Evolutionary conservation across 1,140 invertebrate species (phyloP).

Genomic region (Diachasmimorpha longicaudata): DNA sequence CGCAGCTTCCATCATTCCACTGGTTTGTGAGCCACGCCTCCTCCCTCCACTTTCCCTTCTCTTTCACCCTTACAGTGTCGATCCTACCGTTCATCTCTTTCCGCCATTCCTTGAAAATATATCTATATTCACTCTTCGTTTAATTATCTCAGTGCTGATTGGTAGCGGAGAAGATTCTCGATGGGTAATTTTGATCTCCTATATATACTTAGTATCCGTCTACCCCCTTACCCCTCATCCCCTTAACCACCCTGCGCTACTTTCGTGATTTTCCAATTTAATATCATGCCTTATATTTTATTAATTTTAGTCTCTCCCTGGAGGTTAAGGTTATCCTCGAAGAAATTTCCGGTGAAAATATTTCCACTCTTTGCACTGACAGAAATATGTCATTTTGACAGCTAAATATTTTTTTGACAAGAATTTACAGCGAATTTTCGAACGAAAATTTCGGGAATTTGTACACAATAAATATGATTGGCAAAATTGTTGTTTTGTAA

Average conservation of each 20-base stretch:
- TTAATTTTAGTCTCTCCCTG: not conserved
- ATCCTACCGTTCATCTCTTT: constrained; percentile 50
- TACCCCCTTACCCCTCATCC: constrained; percentile 18
- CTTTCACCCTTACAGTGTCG: constrained; percentile 28
- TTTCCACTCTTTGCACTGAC: too few relatives aligned
- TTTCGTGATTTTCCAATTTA: not conserved
- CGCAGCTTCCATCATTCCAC: constrained; percentile 54
- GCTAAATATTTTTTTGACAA: too few relatives aligned
- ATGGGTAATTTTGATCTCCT: constrained; percentile 56
- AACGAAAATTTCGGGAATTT: too few relatives aligned
- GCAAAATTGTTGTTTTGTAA: too few relatives aligned
- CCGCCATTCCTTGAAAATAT: constrained; percentile 30
- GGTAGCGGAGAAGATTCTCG: constrained; percentile 57
- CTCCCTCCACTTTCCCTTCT: constrained; percentile 45
- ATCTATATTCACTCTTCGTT: constrained; percentile 53
- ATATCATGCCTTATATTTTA: not conserved
- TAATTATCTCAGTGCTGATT: constrained; percentile 60
- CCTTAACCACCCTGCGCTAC: not conserved
- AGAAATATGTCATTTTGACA: too few relatives aligned
- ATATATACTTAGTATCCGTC: constrained; percentile 16
- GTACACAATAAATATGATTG: too few relatives aligned
- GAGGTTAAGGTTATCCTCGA: not conserved
- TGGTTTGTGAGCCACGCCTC: constrained; percentile 45
- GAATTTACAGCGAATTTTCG: too few relatives aligned
- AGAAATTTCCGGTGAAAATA: too few relatives aligned